Conservation (phyloP, 2,113 vertebrate genomes). For the Corvus hawaiiensis region DNA sequence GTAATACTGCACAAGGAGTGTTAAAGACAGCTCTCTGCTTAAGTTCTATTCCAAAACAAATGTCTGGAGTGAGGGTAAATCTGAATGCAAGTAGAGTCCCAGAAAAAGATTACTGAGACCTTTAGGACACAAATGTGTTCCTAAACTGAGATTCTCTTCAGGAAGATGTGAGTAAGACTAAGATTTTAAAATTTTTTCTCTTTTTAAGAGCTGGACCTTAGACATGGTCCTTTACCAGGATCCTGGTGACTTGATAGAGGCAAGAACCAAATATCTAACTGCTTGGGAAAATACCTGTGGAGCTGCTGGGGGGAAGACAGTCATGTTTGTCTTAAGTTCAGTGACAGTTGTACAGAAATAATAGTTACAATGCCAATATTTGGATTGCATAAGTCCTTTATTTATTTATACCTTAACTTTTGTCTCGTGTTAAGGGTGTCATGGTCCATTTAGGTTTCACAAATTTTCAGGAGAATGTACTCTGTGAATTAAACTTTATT, state of each 20-base stretch:
- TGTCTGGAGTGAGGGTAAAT: neutral
- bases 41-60: neutral
- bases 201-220: neutral
- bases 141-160: neutral
- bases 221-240: neutral
- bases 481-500: neutral
- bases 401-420: neutral
- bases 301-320: neutral
- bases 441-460: neutral
- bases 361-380: neutral
- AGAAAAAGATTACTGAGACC: neutral
- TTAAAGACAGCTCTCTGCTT: neutral
- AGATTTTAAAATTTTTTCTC: neutral
- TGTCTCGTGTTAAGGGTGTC: neutral
- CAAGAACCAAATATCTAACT: neutral
- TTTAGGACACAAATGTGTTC: neutral
- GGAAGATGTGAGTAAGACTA: neutral
- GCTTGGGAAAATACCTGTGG: neutral
- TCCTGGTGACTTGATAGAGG: neutral
- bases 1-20: neutral
- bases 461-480: neutral
- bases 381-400: neutral
- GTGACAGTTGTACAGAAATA: neutral
- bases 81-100: neutral
- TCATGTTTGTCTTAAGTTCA: neutral